These are phyloP conservation scores for Burhinus bistriatus DNA, from an alignment of 2,113 vertebrate species.

Conservation along the genomic window DNA sequence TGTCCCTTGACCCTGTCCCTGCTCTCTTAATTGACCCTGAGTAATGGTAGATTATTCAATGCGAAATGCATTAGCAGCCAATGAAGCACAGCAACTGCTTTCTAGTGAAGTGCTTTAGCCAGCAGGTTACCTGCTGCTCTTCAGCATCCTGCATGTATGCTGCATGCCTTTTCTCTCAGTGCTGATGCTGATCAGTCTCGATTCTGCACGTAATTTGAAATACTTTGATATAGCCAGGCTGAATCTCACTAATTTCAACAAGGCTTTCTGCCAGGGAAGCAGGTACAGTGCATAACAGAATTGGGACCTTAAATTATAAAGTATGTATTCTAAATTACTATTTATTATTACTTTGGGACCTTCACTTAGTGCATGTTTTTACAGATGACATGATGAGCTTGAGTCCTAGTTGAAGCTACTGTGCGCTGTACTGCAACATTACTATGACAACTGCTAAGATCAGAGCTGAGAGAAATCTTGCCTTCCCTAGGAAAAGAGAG, in stretches of 20 bases:
- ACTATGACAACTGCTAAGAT: conserved; percentile 13
- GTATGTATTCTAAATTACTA: not conserved
- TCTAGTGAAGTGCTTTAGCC: not conserved
- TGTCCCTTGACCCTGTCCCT: not conserved
- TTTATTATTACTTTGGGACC: not conserved
- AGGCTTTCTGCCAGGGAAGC: not conserved
- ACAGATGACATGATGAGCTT: not conserved
- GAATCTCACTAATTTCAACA: not conserved
- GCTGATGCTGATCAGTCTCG: not conserved
- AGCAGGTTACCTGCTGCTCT: not conserved
- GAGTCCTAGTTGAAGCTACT: not conserved
- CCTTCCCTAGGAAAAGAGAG: not conserved
- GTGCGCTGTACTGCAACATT: not conserved
- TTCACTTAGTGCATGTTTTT: not conserved
- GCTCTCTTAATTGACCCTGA: not conserved
- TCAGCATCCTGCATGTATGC: not conserved
- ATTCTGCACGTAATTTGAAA: not conserved
- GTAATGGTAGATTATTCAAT: not conserved
- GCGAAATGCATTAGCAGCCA: not conserved
- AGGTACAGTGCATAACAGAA: not conserved
- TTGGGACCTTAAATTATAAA: not conserved
- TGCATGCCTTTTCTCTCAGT: not conserved
- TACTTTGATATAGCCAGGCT: not conserved
- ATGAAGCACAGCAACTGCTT: not conserved
- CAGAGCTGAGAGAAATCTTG: not conserved